Percentiles rank a stretch among this genome's conserved stretches.
phyloP scores from a whole-genome alignment of 2,113 vertebrate genomes.

The rabbit (Oryctolagus cuniculus) region mOryCun1.1 NC_091432.1:190584501-190585000 shows the following conservation, averaged over 20 bases:
- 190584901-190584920: conserved; percentile 21
- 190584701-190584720: conserved; percentile 30
- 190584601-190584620: background rate
- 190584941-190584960: background rate
- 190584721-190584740: conserved; percentile 13
- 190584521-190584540: background rate
- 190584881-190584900: conserved; percentile 52
- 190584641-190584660: background rate
- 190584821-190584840: conserved; percentile 66
- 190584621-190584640: background rate
- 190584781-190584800: conserved; percentile 71
- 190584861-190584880: background rate
- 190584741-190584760: conserved; percentile 45
- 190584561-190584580: background rate
- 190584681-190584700: conserved; percentile 19
- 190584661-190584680: conserved; percentile 8
- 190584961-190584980: background rate
- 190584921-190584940: background rate
- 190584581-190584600: background rate
- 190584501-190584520: background rate
- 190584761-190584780: conserved; percentile 57
- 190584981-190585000: background rate
- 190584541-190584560: conserved; percentile 20
- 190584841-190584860: conserved; percentile 69
- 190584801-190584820: conserved; percentile 75